phyloP scores from a whole-genome alignment of 2,888 invertebrate genomes.

The Dilophus febrilis region DNA sequence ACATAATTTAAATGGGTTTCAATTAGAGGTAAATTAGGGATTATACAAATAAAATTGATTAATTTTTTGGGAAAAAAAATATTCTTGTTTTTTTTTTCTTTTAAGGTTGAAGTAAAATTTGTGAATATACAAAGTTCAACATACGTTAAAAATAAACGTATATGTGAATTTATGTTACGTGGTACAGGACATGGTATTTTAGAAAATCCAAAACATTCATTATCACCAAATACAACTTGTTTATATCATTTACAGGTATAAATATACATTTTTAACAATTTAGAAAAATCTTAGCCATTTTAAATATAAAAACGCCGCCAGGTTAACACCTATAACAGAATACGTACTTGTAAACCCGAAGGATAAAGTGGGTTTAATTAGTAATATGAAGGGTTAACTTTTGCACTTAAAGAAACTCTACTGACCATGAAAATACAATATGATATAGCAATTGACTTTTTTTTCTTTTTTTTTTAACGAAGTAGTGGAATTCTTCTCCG shows the following conservation, averaged over 20 bases:
- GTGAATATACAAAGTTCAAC: conserved; percentile 70
- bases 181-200: conserved; percentile 64
- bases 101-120: conserved; percentile 53
- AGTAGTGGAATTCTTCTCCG: not conserved
- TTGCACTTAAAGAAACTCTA: no score
- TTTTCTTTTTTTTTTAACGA: not conserved
- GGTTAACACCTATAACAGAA: no score
- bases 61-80: conserved; percentile 6
- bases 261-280: no score
- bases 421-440: no score
- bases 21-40: conserved; percentile 60
- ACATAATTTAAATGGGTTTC: conserved; percentile 72
- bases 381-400: no score
- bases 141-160: conserved; percentile 67
- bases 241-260: conserved; percentile 58
- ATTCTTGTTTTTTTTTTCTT: conserved; percentile 3
- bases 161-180: conserved; percentile 73
- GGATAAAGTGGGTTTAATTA: no score
- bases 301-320: no score
- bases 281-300: no score
- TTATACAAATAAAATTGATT: no score
- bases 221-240: conserved; percentile 78
- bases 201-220: conserved; percentile 68
- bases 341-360: no score
- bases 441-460: not conserved